These are phyloP conservation scores for Mythimna pallens DNA, from an alignment of 2,888 invertebrate species.

Conservation along the genomic window DNA sequence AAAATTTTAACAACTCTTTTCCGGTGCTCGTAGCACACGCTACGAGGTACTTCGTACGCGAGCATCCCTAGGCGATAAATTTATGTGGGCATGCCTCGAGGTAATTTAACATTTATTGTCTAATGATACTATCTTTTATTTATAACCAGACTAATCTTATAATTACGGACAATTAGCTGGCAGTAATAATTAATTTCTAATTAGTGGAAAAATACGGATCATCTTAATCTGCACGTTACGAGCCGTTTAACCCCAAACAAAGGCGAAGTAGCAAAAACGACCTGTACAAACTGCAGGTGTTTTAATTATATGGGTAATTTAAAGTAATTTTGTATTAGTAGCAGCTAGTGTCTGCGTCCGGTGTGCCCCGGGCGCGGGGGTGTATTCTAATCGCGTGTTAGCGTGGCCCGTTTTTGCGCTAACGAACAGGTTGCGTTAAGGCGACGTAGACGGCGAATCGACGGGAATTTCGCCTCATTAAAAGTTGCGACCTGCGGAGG, in stretches of 20 bases:
- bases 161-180: slow-evolving; percentile 35
- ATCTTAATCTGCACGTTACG: slow-evolving; percentile 45
- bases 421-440: slow-evolving; percentile 90
- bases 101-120: slow-evolving; percentile 41
- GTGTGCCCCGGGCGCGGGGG: slow-evolving; percentile 80
- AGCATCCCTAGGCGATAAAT: slow-evolving; percentile 23
- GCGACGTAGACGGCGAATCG: slow-evolving; percentile 85
- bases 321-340: slow-evolving; percentile 49
- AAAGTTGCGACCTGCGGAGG: slow-evolving; percentile 89
- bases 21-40: slow-evolving; percentile 8
- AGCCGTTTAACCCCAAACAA: slow-evolving; percentile 48
- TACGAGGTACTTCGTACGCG: slow-evolving; percentile 2
- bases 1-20: slow-evolving; percentile 4
- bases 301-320: slow-evolving; percentile 55
- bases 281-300: slow-evolving; percentile 55
- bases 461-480: slow-evolving; percentile 90
- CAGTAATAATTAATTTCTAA: slow-evolving; percentile 50
- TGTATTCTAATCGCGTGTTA: slow-evolving; percentile 90
- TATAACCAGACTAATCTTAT: slow-evolving; percentile 39
- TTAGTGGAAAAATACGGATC: slow-evolving; percentile 44
- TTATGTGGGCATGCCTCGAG: slow-evolving; percentile 16
- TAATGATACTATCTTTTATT: slow-evolving; percentile 28
- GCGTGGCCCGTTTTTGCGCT: slow-evolving; percentile 90
- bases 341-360: slow-evolving; percentile 59
- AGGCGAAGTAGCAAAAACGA: slow-evolving; percentile 43